These are phyloP conservation scores for Clarias laeviceps DNA, from an alignment of 2,797 vertebrate species.

Conservation along the genomic window DNA sequence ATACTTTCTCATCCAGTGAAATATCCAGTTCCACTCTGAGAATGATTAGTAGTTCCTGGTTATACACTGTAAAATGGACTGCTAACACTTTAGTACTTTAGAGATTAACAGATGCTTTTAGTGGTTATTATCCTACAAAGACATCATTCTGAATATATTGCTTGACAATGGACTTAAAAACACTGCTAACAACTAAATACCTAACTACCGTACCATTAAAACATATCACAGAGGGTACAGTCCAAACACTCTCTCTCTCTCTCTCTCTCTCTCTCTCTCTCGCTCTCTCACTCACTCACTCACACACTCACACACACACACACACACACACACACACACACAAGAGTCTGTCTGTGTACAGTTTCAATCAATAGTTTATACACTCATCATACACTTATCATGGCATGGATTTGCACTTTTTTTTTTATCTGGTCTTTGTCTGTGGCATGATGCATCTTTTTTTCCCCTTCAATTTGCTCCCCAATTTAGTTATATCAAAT, in stretches of 20 bases:
- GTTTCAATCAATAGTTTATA: too few species aligned
- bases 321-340: too few species aligned
- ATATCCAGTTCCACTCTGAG: not conserved
- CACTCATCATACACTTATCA: too few species aligned
- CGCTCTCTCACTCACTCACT: not conserved
- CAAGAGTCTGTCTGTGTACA: too few species aligned
- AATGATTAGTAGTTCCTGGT: not conserved
- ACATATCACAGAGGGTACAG: not conserved
- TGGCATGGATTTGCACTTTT: too few species aligned
- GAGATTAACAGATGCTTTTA: constrained; percentile 3
- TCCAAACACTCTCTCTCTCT: not conserved
- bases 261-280: not conserved
- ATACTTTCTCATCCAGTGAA: not conserved
- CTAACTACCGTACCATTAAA: not conserved
- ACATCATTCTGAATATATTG: constrained; percentile 10
- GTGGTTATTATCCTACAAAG: constrained; percentile 10
- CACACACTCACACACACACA: not conserved
- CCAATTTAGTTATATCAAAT: too few species aligned
- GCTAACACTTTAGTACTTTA: constrained; percentile 18
- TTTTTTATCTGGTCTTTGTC: too few species aligned
- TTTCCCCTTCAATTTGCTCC: too few species aligned
- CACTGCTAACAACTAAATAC: not conserved
- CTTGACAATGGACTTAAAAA: constrained; percentile 13
- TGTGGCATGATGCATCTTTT: too few species aligned
- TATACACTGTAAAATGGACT: constrained; percentile 2